Evolutionary conservation across 1,140 invertebrate genomes (phyloP).

Genomic region (Bradynema listronoti): DNA sequence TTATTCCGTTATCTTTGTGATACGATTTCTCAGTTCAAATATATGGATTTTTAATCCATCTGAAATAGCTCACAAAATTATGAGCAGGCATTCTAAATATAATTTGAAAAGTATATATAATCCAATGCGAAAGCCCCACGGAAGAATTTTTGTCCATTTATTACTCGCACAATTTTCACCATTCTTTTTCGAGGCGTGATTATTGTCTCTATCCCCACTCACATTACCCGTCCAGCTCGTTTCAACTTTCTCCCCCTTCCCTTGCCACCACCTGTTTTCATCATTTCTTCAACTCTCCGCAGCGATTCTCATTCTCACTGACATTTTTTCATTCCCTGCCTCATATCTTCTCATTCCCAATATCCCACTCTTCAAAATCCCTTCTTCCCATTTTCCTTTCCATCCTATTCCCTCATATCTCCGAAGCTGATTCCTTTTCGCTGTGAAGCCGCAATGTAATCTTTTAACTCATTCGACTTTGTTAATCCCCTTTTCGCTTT

Average conservation of each 20-base stretch:
- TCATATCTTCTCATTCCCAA: not conserved
- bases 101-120: too few relatives aligned
- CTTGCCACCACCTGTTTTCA: not conserved
- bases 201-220: too few relatives aligned
- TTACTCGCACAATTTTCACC: too few relatives aligned
- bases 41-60: too few relatives aligned
- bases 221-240: too few relatives aligned
- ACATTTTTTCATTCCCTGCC: not conserved
- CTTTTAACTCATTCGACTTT: not conserved
- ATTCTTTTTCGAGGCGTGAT: too few relatives aligned
- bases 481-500: not conserved
- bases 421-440: not conserved
- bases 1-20: too few relatives aligned
- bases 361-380: not conserved
- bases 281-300: not conserved
- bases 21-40: too few relatives aligned
- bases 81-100: too few relatives aligned
- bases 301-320: not conserved
- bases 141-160: too few relatives aligned
- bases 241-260: not conserved
- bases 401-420: not conserved
- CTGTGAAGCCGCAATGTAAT: not conserved
- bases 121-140: too few relatives aligned
- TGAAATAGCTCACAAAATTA: too few relatives aligned
- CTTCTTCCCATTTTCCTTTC: not conserved